These are phyloP conservation scores for Drosophila hamatofila DNA, from an alignment of 2,888 invertebrate genomes.

Conservation along the genomic window DNA sequence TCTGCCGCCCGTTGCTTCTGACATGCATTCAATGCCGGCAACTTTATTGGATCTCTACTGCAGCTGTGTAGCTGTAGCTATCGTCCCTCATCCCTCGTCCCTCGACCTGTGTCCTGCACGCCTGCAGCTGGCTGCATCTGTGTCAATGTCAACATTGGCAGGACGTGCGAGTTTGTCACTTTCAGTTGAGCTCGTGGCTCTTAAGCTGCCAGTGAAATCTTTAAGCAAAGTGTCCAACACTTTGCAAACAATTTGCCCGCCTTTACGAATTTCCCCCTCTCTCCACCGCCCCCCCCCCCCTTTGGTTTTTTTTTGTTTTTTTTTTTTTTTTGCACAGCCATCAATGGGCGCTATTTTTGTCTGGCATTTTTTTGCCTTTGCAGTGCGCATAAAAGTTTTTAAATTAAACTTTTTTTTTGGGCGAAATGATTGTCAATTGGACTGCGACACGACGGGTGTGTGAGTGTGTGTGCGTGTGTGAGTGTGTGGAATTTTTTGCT, in stretches of 20 bases:
- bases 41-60: slow-evolving; percentile 5
- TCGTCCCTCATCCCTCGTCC: no score
- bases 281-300: no score
- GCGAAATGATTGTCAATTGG: slow-evolving; percentile 55
- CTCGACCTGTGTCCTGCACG: slow-evolving; percentile 1
- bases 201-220: slow-evolving; percentile 58
- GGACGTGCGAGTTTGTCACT: slow-evolving; percentile 64
- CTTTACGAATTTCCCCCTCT: slow-evolving; percentile 41
- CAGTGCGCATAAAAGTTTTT: slow-evolving; percentile 69
- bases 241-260: slow-evolving; percentile 75
- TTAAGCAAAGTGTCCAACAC: slow-evolving; percentile 74
- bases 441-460: slow-evolving; percentile 8
- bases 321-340: slow-evolving; percentile 26
- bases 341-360: slow-evolving; percentile 48
- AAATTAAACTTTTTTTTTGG: slow-evolving; percentile 75
- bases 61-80: not conserved
- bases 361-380: slow-evolving; percentile 20
- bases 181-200: slow-evolving; percentile 31
- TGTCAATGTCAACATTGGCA: slow-evolving; percentile 75
- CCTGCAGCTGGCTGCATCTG: slow-evolving; percentile 67
- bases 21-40: slow-evolving; percentile 59
- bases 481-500: not conserved
- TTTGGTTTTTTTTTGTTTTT: not conserved
- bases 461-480: slow-evolving; percentile 1
- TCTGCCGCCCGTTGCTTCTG: slow-evolving; percentile 47